phyloP scores from a whole-genome alignment of 2,888 invertebrate species.

The Ochropleura plecta region DNA sequence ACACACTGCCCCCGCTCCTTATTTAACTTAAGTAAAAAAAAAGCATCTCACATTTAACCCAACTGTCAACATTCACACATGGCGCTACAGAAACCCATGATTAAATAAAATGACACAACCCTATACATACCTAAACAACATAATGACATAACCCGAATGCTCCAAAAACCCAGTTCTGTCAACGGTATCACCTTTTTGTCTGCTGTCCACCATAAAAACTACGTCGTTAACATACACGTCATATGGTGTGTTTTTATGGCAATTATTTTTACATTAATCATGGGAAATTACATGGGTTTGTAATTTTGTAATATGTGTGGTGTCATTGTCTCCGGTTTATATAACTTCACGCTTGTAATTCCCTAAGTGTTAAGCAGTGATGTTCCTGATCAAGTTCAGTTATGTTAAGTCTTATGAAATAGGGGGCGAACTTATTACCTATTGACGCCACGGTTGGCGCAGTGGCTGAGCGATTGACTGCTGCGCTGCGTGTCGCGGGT shows the following conservation, averaged over 20 bases:
- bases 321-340: conserved; percentile 4
- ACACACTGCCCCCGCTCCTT: too few relatives aligned
- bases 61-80: conserved; percentile 61
- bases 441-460: too few relatives aligned
- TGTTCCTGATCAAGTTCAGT: too few relatives aligned
- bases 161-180: conserved; percentile 60
- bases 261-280: conserved; percentile 80
- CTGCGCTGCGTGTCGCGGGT: too few relatives aligned
- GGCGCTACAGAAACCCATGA: conserved; percentile 43
- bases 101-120: conserved; percentile 52
- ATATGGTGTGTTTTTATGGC: conserved; percentile 73
- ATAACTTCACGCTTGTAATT: too few relatives aligned
- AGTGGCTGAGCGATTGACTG: too few relatives aligned
- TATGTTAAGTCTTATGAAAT: too few relatives aligned
- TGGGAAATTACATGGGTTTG: conserved; percentile 57
- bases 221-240: conserved; percentile 68
- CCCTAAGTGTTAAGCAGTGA: too few relatives aligned
- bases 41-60: conserved; percentile 18
- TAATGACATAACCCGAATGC: conserved; percentile 9
- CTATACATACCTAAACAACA: conserved; percentile 11
- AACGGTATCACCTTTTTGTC: conserved; percentile 47
- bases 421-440: too few relatives aligned
- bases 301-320: conserved; percentile 20
- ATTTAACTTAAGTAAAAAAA: too few relatives aligned
- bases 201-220: conserved; percentile 48